Conservation (phyloP, 2,113 vertebrate genomes). For the Phyllostomus hastatus region DNA sequence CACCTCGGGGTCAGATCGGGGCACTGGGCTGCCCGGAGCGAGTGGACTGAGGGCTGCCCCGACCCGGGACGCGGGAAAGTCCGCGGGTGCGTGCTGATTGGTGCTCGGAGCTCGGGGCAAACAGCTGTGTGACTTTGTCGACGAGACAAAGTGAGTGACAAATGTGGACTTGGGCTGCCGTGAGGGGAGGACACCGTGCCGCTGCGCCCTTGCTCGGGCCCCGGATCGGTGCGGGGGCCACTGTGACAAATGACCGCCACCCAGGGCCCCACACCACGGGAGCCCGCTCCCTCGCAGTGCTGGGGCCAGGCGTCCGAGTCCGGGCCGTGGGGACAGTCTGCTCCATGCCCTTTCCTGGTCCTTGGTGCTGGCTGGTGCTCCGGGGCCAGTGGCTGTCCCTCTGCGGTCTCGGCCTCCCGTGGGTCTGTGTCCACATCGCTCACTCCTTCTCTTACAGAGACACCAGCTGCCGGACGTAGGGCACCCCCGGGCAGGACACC, state of each 20-base stretch:
- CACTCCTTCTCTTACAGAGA: not conserved
- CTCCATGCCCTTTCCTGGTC: rapidly evolving
- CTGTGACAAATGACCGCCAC: not conserved
- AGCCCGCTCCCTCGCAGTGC: rapidly evolving
- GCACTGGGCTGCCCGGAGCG: not conserved
- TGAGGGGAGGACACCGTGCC: rapidly evolving
- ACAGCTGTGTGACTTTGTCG: rapidly evolving
- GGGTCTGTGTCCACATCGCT: not conserved
- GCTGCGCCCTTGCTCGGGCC: not conserved
- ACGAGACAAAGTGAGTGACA: not conserved
- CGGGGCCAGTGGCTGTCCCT: rapidly evolving
- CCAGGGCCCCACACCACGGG: not conserved
- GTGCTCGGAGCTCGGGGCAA: not conserved
- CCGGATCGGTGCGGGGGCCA: not conserved
- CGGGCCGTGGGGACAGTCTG: rapidly evolving
- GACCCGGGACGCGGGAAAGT: rapidly evolving
- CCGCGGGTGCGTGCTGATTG: rapidly evolving
- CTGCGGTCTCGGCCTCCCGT: rapidly evolving
- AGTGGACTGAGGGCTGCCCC: not conserved
- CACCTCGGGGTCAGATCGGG: not conserved
- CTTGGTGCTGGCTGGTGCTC: not conserved
- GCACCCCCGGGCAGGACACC: rapidly evolving
- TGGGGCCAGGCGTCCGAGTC: not conserved
- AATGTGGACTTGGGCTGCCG: not conserved
- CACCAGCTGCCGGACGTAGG: not conserved